Percentiles rank a stretch among this genome's conserved stretches.
These are phyloP conservation scores for Drosophila helvetica DNA, from an alignment of 2,888 invertebrate genomes.

Conservation along the genomic window DNA sequence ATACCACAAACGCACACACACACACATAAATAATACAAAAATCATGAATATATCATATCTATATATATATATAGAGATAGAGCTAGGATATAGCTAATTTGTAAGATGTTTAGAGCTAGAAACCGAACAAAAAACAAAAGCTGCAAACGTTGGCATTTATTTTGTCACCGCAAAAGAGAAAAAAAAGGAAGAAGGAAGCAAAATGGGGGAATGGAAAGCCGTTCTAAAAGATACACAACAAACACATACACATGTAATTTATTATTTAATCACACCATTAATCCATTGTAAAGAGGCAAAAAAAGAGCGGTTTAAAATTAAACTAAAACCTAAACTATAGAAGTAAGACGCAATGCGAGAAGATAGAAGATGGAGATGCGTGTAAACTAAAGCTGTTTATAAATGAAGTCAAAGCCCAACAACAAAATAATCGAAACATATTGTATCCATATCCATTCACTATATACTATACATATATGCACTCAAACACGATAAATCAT, in stretches of 20 bases:
- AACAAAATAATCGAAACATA: slow-evolving; percentile 17
- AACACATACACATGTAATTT: slow-evolving; percentile 46
- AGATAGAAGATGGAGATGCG: slow-evolving; percentile 8
- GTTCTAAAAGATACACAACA: slow-evolving; percentile 2
- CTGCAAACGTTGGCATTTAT: slow-evolving; percentile 42
- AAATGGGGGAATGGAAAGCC: neutral
- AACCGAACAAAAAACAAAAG: slow-evolving; percentile 30
- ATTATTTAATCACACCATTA: slow-evolving; percentile 50
- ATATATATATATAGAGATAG: neutral
- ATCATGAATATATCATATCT: slow-evolving; percentile 12
- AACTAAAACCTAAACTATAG: slow-evolving; percentile 21
- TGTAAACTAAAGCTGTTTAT: slow-evolving; percentile 71
- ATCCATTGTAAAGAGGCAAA: slow-evolving; percentile 72
- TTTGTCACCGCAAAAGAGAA: slow-evolving; percentile 17
- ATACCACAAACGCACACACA: slow-evolving; percentile 9
- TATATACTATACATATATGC: neutral
- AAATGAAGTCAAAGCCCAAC: slow-evolving; percentile 70
- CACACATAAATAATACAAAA: slow-evolving; percentile 1
- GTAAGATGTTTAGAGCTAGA: slow-evolving; percentile 20
- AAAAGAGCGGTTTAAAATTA: slow-evolving; percentile 22
- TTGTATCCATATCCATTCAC: slow-evolving; percentile 12
- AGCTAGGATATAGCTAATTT: slow-evolving; percentile 9
- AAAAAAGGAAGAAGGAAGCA: neutral
- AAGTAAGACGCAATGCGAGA: neutral
- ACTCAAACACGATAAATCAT: neutral